These are phyloP conservation scores for Drosophila macrothrix DNA, from an alignment of 2,888 invertebrate genomes.

Conservation along the genomic window DNA sequence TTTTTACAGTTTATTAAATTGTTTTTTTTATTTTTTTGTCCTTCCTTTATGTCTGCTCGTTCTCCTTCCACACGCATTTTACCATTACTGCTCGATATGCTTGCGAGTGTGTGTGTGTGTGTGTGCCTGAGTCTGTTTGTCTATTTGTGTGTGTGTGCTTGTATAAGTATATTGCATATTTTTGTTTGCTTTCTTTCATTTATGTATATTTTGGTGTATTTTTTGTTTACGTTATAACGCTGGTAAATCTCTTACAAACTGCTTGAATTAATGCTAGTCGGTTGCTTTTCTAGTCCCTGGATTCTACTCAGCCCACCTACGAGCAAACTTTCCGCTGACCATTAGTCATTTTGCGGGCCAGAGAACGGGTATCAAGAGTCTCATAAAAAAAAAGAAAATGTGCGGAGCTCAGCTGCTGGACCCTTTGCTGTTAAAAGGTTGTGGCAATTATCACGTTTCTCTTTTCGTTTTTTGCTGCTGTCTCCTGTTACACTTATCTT, in stretches of 20 bases:
- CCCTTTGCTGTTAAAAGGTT: conserved; percentile 68
- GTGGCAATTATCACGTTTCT: conserved; percentile 74
- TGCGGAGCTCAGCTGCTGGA: conserved; percentile 58
- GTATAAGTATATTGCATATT: conserved; percentile 26
- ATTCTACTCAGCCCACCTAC: conserved; percentile 7
- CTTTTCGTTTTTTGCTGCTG: conserved; percentile 24
- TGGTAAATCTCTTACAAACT: conserved; percentile 70
- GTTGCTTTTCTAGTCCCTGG: conserved; percentile 22
- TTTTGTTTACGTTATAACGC: conserved; percentile 56
- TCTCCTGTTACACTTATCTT: conserved; percentile 13
- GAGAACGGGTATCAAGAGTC: conserved; percentile 19
- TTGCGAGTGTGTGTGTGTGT: not conserved
- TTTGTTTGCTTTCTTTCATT: conserved; percentile 29
- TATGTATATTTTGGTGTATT: conserved; percentile 37
- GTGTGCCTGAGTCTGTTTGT: not conserved
- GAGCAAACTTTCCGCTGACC: conserved; percentile 35
- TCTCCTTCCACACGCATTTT: conserved; percentile 13
- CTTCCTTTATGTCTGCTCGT: conserved; percentile 17
- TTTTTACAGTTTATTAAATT: conserved; percentile 81
- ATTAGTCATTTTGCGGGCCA: conserved; percentile 64
- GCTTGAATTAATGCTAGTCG: conserved; percentile 76
- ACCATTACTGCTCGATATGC: conserved; percentile 9
- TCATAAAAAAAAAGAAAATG: not conserved
- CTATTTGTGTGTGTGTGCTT: not conserved
- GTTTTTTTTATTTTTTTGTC: conserved; percentile 46